Percentiles rank a stretch among this genome's conserved stretches.
Conservation (phyloP, 2,888 invertebrate genomes). For the Tigriopus californicus region DNA sequence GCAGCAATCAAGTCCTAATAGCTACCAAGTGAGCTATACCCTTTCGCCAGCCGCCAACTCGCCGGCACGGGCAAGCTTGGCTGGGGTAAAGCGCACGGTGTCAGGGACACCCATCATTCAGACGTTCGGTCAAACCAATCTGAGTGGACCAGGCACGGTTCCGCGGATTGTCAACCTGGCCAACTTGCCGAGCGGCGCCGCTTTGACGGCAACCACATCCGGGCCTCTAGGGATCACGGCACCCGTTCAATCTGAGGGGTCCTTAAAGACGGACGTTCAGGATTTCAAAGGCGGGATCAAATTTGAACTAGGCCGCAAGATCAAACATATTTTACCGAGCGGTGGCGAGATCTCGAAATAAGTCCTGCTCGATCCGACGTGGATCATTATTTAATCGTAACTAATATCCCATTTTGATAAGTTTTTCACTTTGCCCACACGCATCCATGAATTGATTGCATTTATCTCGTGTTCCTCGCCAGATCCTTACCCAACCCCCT, state of each 20-base stretch:
- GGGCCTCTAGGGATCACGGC: not conserved
- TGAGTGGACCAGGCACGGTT: not conserved
- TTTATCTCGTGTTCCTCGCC: too few relatives aligned
- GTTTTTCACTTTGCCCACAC: too few relatives aligned
- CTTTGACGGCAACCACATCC: too few relatives aligned
- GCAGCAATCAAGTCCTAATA: not conserved
- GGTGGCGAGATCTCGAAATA: not conserved
- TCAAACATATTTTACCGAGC: not conserved
- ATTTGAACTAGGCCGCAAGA: conserved; percentile 9
- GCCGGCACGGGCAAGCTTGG: not conserved
- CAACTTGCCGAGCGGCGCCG: not conserved
- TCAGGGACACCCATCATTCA: not conserved
- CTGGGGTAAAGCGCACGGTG: too few relatives aligned
- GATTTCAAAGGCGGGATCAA: conserved; percentile 13
- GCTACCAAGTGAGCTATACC: not conserved
- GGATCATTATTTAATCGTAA: too few relatives aligned
- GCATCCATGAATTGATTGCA: too few relatives aligned
- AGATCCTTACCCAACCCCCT: too few relatives aligned
- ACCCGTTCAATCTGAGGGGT: not conserved
- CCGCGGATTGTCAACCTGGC: not conserved
- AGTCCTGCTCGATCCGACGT: too few relatives aligned
- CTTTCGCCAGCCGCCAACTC: not conserved
- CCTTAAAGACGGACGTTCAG: conserved; percentile 12
- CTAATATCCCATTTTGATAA: too few relatives aligned
- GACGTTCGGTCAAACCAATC: not conserved